A percentile compares a stretch with the other conserved stretches of the same genome.
Evolutionary conservation across 2,797 vertebrate species (phyloP).

Genomic region (Phataginus tetradactyla): DNA sequence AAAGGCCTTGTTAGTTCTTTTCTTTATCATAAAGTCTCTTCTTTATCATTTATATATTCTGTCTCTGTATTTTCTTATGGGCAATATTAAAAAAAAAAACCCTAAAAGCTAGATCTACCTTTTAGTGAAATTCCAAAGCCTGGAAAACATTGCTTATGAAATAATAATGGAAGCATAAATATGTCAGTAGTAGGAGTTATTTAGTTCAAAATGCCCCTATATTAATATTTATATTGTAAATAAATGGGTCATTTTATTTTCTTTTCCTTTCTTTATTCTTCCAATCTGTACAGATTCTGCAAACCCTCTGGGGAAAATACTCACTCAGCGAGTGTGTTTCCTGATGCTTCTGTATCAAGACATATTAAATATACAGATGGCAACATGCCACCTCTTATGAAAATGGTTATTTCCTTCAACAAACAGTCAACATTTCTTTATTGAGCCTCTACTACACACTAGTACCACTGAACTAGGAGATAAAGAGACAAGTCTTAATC

Average conservation of each 20-base stretch:
- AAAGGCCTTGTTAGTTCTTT: not conserved
- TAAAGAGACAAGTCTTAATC: not conserved
- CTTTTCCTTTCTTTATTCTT: slow-evolving; percentile 10
- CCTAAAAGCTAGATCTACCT: not conserved
- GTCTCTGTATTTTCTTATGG: not conserved
- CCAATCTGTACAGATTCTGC: not conserved
- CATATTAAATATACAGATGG: not conserved
- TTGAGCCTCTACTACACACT: not conserved
- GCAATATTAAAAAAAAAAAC: not conserved
- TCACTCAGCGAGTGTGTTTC: not conserved
- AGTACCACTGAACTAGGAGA: not conserved
- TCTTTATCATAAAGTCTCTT: slow-evolving; percentile 4
- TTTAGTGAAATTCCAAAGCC: not conserved
- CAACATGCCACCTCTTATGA: not conserved
- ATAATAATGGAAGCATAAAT: not conserved
- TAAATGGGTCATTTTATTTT: not conserved
- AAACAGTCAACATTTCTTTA: not conserved
- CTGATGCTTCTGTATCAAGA: not conserved
- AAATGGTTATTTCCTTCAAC: not conserved
- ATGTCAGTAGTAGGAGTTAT: not conserved
- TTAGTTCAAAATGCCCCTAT: not conserved
- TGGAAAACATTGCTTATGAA: slow-evolving; percentile 12
- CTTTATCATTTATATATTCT: not conserved
- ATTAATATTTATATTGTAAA: not conserved
- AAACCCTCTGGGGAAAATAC: not conserved